These are phyloP conservation scores for Linepithema humile DNA, from an alignment of 1,140 invertebrate species.

Conservation along the genomic window DNA sequence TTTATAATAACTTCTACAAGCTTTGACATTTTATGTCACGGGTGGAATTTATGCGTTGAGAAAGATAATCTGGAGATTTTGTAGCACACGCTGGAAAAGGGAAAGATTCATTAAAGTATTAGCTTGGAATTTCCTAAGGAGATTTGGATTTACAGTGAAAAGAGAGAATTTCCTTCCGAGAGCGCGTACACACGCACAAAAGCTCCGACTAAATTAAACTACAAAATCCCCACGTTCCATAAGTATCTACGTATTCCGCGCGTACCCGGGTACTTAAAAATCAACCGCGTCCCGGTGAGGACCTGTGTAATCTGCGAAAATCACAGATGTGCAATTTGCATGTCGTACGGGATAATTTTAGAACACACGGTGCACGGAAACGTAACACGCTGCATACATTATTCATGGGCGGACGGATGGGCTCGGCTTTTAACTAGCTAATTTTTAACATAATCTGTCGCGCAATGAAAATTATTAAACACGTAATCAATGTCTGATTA, in stretches of 20 bases:
- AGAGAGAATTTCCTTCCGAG: slow-evolving; percentile 19
- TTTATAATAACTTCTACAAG: slow-evolving; percentile 11
- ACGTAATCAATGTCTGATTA: slow-evolving; percentile 26
- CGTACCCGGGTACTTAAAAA: background rate
- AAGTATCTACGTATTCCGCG: background rate
- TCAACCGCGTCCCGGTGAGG: background rate
- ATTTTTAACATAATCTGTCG: slow-evolving; percentile 51
- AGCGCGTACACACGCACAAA: background rate
- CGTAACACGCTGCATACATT: slow-evolving; percentile 49
- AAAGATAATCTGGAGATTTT: slow-evolving; percentile 4
- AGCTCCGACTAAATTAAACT: slow-evolving; percentile 24
- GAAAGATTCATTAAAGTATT: slow-evolving; percentile 36
- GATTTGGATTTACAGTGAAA: slow-evolving; percentile 35
- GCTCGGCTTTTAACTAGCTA: slow-evolving; percentile 54
- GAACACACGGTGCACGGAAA: slow-evolving; percentile 48
- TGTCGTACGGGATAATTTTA: slow-evolving; percentile 51
- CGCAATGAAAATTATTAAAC: slow-evolving; percentile 48
- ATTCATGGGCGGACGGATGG: slow-evolving; percentile 57
- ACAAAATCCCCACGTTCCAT: background rate
- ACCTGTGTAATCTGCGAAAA: slow-evolving; percentile 45
- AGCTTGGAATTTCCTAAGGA: slow-evolving; percentile 22
- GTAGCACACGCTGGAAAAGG: background rate
- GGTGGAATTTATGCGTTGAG: slow-evolving; percentile 41
- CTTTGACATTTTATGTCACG: background rate
- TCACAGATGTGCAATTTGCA: slow-evolving; percentile 55